A percentile compares a stretch with the other conserved stretches of the same genome.
phyloP scores from a whole-genome alignment of 1,140 invertebrate genomes.

The Cardiocondyla obscurior region DNA sequence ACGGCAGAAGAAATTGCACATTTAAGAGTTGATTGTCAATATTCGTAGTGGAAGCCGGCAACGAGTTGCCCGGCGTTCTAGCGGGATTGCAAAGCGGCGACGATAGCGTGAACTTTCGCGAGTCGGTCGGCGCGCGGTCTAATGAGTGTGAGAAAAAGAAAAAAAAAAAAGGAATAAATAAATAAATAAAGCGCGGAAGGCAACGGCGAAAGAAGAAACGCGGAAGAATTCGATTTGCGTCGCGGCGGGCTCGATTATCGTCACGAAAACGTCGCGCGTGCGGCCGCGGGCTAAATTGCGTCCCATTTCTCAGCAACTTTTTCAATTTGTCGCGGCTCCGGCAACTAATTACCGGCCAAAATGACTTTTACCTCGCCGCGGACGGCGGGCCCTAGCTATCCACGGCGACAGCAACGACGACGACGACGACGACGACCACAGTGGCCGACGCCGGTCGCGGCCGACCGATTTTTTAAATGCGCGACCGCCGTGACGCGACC shows the following conservation, averaged over 20 bases:
- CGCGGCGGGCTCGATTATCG: slow-evolving; percentile 65
- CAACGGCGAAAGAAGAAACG: slow-evolving; percentile 46
- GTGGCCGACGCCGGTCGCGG: neutral
- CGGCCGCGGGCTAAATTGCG: slow-evolving; percentile 77
- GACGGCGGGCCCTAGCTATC: slow-evolving; percentile 25
- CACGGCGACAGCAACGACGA: neutral
- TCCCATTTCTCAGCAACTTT: slow-evolving; percentile 82
- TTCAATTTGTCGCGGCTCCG: slow-evolving; percentile 82
- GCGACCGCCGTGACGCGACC: slow-evolving; percentile 25
- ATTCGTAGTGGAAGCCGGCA: slow-evolving; percentile 30
- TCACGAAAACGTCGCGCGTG: slow-evolving; percentile 55
- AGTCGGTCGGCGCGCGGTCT: slow-evolving; percentile 26
- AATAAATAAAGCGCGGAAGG: slow-evolving; percentile 9
- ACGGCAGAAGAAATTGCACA: neutral
- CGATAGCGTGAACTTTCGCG: slow-evolving; percentile 47
- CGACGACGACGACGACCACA: neutral
- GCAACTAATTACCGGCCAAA: slow-evolving; percentile 80
- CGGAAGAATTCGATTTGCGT: slow-evolving; percentile 64
- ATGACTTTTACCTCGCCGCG: slow-evolving; percentile 76
- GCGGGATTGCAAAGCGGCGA: slow-evolving; percentile 46
- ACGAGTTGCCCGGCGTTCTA: neutral
- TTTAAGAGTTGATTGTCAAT: slow-evolving; percentile 40
- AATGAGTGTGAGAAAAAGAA: slow-evolving; percentile 9
- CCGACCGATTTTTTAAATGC: slow-evolving; percentile 29
- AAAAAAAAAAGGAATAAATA: too few species aligned